A percentile compares a stretch with the other conserved stretches of the same genome.
phyloP scores from a whole-genome alignment of 2,113 vertebrate genomes.

The Lophotis ruficrista region DNA sequence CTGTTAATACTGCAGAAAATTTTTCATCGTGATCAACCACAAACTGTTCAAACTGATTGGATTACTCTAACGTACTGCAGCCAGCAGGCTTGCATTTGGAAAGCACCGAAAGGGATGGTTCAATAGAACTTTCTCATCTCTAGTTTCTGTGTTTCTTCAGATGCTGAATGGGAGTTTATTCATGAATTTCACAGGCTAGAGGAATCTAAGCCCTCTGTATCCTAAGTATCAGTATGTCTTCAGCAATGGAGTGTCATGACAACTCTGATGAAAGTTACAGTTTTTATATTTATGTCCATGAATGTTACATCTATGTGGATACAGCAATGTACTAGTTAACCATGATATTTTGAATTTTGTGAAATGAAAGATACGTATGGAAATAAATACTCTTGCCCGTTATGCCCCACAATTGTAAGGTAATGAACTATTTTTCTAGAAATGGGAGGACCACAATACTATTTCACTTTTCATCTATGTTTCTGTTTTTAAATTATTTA shows the following conservation, averaged over 20 bases:
- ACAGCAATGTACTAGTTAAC: background rate
- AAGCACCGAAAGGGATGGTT: background rate
- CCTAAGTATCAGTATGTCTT: background rate
- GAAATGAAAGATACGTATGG: background rate
- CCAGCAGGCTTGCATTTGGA: background rate
- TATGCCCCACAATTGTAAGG: background rate
- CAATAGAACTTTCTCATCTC: background rate
- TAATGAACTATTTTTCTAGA: background rate
- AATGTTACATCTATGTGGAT: background rate
- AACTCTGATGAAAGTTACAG: background rate
- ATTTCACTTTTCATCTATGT: background rate
- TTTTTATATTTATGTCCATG: background rate
- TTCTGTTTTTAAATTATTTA: background rate
- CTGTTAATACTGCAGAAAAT: slow-evolving; percentile 8
- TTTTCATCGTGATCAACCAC: background rate
- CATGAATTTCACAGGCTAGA: background rate
- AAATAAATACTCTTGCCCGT: background rate
- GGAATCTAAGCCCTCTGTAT: background rate
- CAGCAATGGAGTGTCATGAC: background rate
- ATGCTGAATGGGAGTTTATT: background rate
- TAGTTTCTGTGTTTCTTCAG: background rate
- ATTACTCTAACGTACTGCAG: background rate
- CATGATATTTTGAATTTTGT: background rate
- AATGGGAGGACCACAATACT: background rate
- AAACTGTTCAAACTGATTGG: background rate